Conservation (phyloP, 2,888 invertebrate genomes). For the Pseudococcus longispinus region DNA sequence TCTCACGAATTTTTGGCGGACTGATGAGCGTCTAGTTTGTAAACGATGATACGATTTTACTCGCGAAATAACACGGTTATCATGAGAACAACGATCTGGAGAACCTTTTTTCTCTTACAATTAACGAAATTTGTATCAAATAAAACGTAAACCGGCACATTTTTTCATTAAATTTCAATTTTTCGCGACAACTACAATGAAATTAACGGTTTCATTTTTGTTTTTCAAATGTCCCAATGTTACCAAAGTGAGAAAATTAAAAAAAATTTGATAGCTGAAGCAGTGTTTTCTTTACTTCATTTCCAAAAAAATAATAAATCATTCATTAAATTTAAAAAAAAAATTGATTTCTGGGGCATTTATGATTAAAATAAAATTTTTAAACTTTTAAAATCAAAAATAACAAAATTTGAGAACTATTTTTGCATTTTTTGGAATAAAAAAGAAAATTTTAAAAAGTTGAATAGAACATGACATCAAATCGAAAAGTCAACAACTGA, state of each 20-base stretch:
- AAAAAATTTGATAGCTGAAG: neutral
- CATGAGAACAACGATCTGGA: neutral
- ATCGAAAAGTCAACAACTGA: neutral
- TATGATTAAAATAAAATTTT: neutral
- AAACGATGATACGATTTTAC: neutral
- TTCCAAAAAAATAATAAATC: no score
- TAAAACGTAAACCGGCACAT: neutral
- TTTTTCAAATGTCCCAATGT: neutral
- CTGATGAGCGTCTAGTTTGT: neutral
- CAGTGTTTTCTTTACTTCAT: neutral
- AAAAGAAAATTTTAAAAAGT: neutral
- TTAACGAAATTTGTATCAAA: neutral
- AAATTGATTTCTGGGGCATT: no score
- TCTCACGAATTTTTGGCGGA: neutral
- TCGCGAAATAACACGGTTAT: neutral
- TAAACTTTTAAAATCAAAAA: neutral
- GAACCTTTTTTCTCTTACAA: neutral
- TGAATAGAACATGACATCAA: neutral
- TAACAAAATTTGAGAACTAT: neutral
- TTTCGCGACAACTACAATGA: neutral
- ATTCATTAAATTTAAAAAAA: no score
- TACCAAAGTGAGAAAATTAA: neutral
- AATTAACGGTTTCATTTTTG: conserved; percentile 30
- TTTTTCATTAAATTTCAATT: neutral
- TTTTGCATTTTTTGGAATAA: neutral